Base-by-base conservation (phyloP, 2,888 invertebrate species). In the Cartodere bifasciata region DNA sequence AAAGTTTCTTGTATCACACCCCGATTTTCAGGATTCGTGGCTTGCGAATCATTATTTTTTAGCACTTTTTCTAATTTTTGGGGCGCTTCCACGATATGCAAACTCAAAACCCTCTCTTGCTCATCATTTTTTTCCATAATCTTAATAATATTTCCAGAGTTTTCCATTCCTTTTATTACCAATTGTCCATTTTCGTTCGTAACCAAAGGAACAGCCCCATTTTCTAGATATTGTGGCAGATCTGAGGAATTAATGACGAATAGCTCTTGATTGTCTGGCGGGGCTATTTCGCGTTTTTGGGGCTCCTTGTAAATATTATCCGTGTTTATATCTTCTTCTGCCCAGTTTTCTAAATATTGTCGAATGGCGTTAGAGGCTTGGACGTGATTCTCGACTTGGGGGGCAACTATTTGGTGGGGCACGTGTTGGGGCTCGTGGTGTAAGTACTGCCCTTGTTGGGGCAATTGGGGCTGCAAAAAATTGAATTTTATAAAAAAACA, bases 291-390 rank as follows among this genome's bases (percentile, higher is more conserved):
- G 12, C 13, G 9, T n/a, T 10, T 23, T n/a, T 27, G 9, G 5
- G 13, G 17, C 4, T 28, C 13, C 7, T 28, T 20, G 40, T 38
- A 7, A 40, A 42, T 20, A 42, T 44, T 22, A 44, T 45, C 13
- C 42, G 45, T 23, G 40, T 41, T 37, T 16, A 44, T 44, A 10
- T 56, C 54, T 31, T 56, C 58, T 23, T 57, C 58, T 1, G 52
- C 54, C 57, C 58, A 57, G 25, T 49, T 57, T 34, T 59, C 59
- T 20, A 58, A 41, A 31, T 49, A 59, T 17, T 55, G 53, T 29
- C 56, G 55, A 4, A 59, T 40, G 30, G 45, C 52, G 29, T 50
- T 50, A 15, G 53, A 42, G 20, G 49, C 47, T 1, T 42, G 38
- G 5, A 42, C 45, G 4, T 46, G 32, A 27, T 41, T 46, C 28